Base-by-base conservation (phyloP, 2,888 invertebrate genomes). In the Muscina levida region DNA sequence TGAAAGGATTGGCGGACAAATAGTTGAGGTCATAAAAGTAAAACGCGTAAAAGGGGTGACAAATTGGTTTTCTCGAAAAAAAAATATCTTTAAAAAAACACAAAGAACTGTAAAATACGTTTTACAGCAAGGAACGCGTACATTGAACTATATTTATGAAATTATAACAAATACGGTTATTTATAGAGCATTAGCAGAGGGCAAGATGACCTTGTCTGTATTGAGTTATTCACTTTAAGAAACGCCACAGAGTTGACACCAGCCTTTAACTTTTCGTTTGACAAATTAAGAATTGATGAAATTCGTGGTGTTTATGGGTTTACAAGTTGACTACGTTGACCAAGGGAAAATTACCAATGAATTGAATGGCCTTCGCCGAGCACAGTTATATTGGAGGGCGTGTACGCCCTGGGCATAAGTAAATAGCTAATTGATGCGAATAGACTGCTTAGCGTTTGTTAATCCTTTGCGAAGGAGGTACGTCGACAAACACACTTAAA, bases 381-480 rank as follows among this genome's bases (percentile, higher is more conserved):
- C 19, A 62, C 42, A 62, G 42, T 62, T 13, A 19, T n/a, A 56
- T 11, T n/a, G 24, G 39, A 22, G 42, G 62, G 62, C 62, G 62
- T 62, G 62, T 62, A 62, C 42, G 19, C 15, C 19, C 37, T 17
- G 15, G 8, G 15, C 19, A 56, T 22, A 13, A 2, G 11, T 5
- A 1, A 31, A 57, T 15, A 31, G 15, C 26, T 42, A 62, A 62
- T 62, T 62, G 39, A 62, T 62, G 37, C 59, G 17, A 17, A 6
- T 73, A 73, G 48, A 46, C 17, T n/a, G 39, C 65, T 3, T 15
- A 3, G 15, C 39, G 3, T 10, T 10, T 62, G 42, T 81, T 78
- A 81, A 81, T 72, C 81, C 81, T 81, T 81, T 81, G 42, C 26
- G 56, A 77, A 81, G 71, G 77, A 81, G 77, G 77, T 81, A 72